A percentile compares a stretch with the other conserved stretches of the same genome.
These are phyloP conservation scores for Catharus minimus DNA, from an alignment of 2,113 vertebrate species.

Conservation along the genomic window DNA sequence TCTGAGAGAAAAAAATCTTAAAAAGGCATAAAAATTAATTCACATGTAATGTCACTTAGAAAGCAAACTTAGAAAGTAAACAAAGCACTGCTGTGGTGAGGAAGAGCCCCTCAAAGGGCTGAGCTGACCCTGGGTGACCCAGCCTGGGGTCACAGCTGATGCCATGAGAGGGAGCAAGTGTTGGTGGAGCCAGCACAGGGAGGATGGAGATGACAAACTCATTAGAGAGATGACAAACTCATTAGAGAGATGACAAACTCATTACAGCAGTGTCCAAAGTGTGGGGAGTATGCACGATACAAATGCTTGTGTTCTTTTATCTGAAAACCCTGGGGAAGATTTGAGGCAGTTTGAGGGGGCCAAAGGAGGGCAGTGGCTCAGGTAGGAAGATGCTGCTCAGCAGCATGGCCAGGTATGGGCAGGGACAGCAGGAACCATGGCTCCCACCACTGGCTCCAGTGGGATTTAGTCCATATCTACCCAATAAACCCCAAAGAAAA, in stretches of 20 bases:
- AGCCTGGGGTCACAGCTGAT: neutral
- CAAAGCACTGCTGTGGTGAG: neutral
- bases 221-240: too few species aligned
- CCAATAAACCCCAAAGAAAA: neutral
- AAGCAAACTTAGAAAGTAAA: neutral
- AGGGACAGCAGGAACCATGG: neutral
- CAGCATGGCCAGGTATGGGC: neutral
- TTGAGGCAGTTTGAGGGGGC: neutral
- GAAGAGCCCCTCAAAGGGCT: neutral
- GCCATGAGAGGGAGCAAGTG: neutral
- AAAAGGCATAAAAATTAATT: neutral
- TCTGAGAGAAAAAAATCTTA: neutral
- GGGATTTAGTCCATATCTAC: neutral
- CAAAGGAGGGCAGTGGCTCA: neutral
- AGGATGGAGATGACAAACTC: neutral
- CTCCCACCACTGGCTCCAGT: neutral
- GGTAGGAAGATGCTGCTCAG: neutral
- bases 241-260: neutral
- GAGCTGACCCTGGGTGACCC: neutral
- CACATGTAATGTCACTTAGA: neutral
- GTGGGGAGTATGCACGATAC: rapidly evolving
- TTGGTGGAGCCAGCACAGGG: neutral
- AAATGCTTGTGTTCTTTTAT: neutral
- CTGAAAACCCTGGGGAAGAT: neutral
- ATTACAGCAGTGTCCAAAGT: neutral